phyloP scores from a whole-genome alignment of 2,888 invertebrate genomes.

The Alentia gelatinosa region DNA sequence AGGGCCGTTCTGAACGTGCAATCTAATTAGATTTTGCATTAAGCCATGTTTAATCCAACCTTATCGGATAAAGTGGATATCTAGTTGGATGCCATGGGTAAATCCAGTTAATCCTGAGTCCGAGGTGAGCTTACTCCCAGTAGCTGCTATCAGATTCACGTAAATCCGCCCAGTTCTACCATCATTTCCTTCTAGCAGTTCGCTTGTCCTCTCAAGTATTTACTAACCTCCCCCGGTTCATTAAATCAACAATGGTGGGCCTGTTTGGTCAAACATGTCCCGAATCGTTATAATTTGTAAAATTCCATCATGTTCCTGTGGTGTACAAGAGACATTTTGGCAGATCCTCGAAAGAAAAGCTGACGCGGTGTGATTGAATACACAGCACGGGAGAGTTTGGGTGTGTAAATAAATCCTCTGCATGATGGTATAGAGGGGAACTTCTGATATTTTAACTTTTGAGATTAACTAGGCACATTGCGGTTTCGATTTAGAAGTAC shows the following conservation, averaged over 20 bases:
- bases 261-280: too few species aligned
- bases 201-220: neutral
- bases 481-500: too few species aligned
- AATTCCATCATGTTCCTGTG: too few species aligned
- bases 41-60: neutral
- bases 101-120: neutral
- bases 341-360: too few species aligned
- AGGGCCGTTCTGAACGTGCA: neutral
- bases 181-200: neutral
- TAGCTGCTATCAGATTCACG: neutral
- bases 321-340: too few species aligned
- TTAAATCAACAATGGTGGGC: too few species aligned
- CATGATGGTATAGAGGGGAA: neutral
- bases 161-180: neutral
- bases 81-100: neutral
- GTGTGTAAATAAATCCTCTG: too few species aligned
- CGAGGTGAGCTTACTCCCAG: neutral
- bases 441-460: neutral
- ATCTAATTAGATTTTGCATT: constrained; percentile 35
- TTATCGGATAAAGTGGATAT: constrained; percentile 32
- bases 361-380: too few species aligned
- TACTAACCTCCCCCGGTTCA: too few species aligned
- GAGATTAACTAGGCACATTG: too few species aligned
- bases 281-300: too few species aligned
- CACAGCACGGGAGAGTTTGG: too few species aligned